Evolutionary conservation across 2,113 vertebrate species (phyloP).

Genomic region (sheep (Ovis aries)): DNA sequence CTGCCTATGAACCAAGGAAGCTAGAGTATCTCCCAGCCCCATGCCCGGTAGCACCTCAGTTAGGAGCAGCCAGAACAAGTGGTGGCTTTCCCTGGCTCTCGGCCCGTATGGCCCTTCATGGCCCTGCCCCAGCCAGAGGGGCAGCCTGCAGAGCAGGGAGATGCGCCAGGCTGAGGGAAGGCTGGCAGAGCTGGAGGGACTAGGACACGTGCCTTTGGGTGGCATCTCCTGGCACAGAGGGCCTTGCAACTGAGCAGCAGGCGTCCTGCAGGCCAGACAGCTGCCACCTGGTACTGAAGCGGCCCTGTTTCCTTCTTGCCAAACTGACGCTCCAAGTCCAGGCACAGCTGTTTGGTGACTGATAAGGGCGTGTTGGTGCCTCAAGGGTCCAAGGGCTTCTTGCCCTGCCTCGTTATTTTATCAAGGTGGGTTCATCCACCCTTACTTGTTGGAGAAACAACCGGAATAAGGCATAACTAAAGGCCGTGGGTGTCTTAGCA

Average conservation of each 20-base stretch:
- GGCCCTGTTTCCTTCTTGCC: neutral
- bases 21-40: neutral
- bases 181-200: neutral
- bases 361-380: neutral
- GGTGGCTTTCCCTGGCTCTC: neutral
- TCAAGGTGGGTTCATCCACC: neutral
- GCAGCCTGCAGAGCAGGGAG: neutral
- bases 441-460: neutral
- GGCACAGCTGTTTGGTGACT: neutral
- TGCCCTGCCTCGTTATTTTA: neutral
- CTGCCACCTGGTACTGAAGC: neutral
- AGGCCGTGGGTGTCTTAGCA: neutral
- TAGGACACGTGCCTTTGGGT: neutral
- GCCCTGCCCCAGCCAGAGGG: neutral
- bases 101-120: neutral
- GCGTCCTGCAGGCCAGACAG: neutral
- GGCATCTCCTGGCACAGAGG: neutral
- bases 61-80: neutral
- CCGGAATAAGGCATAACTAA: neutral
- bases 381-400: neutral
- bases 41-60: rapidly evolving
- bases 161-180: neutral
- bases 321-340: neutral
- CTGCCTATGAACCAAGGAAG: neutral
- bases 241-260: neutral